These are phyloP conservation scores for Parazoanthus swiftii DNA, from an alignment of 92 coral and sea anemone genomes.

Conservation along the genomic window DNA sequence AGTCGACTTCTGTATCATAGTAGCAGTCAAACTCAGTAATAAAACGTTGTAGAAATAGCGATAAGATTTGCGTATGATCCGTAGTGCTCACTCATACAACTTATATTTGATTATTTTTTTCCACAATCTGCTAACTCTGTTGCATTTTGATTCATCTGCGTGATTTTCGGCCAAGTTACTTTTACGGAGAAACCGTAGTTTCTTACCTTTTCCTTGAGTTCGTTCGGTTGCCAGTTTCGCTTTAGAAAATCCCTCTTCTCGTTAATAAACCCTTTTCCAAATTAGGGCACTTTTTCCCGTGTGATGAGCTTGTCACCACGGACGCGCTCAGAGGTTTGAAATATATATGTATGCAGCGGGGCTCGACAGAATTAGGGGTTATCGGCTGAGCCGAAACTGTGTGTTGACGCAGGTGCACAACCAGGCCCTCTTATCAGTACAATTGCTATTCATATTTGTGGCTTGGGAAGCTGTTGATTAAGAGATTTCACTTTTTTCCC, in stretches of 20 bases:
- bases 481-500: neutral
- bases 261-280: neutral
- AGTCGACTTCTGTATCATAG: no score
- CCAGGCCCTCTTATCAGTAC: conserved; percentile 2
- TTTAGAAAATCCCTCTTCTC: neutral
- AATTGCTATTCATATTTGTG: conserved; percentile 23
- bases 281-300: neutral
- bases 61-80: neutral
- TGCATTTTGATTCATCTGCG: neutral
- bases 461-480: conserved; percentile 12
- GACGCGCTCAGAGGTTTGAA: neutral
- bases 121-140: neutral
- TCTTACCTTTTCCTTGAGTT: neutral
- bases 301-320: neutral
- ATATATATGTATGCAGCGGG: neutral
- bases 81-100: neutral
- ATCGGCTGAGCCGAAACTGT: neutral
- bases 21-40: no score
- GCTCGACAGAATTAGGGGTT: neutral
- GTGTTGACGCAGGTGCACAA: conserved; percentile 20
- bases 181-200: neutral
- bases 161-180: neutral
- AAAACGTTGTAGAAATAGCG: neutral
- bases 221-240: neutral
- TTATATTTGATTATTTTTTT: no score